Base-by-base conservation (phyloP, 2,113 vertebrate species). In the Corythaeola cristata region DNA sequence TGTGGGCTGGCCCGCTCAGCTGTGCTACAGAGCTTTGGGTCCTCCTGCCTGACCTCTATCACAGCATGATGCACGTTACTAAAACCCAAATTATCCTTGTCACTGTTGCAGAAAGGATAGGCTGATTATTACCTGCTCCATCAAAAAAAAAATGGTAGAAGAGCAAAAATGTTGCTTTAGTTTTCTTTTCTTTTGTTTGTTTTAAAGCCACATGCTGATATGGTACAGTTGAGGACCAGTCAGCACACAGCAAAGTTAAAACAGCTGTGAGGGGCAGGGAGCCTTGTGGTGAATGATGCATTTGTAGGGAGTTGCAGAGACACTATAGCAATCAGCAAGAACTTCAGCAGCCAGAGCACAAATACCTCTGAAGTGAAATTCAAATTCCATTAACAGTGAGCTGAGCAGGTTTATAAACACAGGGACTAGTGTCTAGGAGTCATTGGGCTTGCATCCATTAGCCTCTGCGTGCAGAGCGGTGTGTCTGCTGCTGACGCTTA, bases 381-480 rank as follows among this genome's bases (percentile, higher is more conserved):
- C 37, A 37, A 53, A 60, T 28, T 64, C 24, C 58, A 37, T 11
- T 23, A 32, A 17, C 21, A n/a, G 37, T 0, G 15, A 73, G 58
- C 33, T 19, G 49, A 79, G 52, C 12, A 24, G 44, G 27, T 69
- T 93, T 67, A n/a, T 10, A n/a, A 45, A 45, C 15, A 12, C 4
- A 18, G 41, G 47, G 19, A 35, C 15, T 8, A 2, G 8, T 6
- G 11, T 49, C 16, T 35, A 45, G 62, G 35, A 30, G 53, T 11
- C n/a, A 24, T 6, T 6, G 15, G n/a, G 45, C 28, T 84, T 32
- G 52, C 12, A 8, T 14, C 60, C 52, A 6, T 52, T n/a, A 11
- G 11, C 53, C 14, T 1, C 17, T 50, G 83, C 0, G 0, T 7
- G 41, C 49, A 33, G 33, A 84, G 21, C 35, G 0, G 0, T 5